These are phyloP conservation scores for Fissipunctia ypsillon DNA, from an alignment of 2,888 invertebrate genomes.

Conservation along the genomic window DNA sequence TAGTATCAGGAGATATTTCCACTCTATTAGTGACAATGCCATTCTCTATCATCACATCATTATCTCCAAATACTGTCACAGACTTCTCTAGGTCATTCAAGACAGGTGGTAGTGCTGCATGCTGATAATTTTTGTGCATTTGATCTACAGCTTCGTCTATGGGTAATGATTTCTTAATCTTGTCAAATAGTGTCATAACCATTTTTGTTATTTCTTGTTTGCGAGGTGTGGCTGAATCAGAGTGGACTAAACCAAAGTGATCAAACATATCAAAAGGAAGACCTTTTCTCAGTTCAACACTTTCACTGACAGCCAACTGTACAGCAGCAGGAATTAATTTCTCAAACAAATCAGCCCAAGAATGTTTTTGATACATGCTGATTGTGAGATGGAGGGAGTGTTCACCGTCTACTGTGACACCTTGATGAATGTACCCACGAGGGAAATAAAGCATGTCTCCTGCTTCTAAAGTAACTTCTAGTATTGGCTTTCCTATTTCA, in stretches of 20 bases:
- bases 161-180: slow-evolving; percentile 91
- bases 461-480: slow-evolving; percentile 94
- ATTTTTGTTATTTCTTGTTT: slow-evolving; percentile 88
- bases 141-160: slow-evolving; percentile 96
- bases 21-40: slow-evolving; percentile 92
- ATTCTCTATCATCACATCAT: slow-evolving; percentile 91
- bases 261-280: slow-evolving; percentile 95
- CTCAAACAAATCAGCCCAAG: slow-evolving; percentile 97
- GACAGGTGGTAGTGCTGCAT: slow-evolving; percentile 96
- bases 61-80: slow-evolving; percentile 93
- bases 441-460: slow-evolving; percentile 99
- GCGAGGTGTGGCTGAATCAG: slow-evolving; percentile 85
- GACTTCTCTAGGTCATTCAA: slow-evolving; percentile 92
- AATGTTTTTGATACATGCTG: slow-evolving; percentile 97
- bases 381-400: slow-evolving; percentile 99
- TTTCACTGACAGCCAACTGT: slow-evolving; percentile 92
- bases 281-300: slow-evolving; percentile 94
- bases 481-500: slow-evolving; percentile 94
- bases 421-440: slow-evolving; percentile 96
- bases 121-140: slow-evolving; percentile 95
- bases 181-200: slow-evolving; percentile 90
- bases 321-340: slow-evolving; percentile 94
- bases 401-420: slow-evolving; percentile 93
- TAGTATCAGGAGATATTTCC: slow-evolving; percentile 92
- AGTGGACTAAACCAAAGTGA: slow-evolving; percentile 93